These are phyloP conservation scores for Cheilosia pagana DNA, from an alignment of 2,888 invertebrate genomes.

Conservation along the genomic window DNA sequence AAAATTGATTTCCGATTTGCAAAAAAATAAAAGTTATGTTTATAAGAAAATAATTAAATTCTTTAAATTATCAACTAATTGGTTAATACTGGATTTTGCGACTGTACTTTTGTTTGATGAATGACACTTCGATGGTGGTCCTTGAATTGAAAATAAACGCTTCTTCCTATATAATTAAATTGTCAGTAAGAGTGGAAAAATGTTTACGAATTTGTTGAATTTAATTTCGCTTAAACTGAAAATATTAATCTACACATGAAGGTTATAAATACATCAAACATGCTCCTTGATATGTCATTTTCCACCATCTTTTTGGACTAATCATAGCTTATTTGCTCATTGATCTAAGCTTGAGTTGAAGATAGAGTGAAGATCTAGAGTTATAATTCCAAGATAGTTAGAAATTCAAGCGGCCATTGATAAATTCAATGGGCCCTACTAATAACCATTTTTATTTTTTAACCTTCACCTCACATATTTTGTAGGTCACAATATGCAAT, in stretches of 20 bases:
- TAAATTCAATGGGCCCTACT: too few relatives aligned
- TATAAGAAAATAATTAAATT: neutral
- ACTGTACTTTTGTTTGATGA: neutral
- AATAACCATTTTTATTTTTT: too few relatives aligned
- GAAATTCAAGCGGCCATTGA: too few relatives aligned
- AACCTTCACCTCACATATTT: too few relatives aligned
- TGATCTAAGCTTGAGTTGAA: too few relatives aligned
- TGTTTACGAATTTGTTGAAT: neutral
- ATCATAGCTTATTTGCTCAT: too few relatives aligned
- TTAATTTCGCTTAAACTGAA: neutral
- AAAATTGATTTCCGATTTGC: conserved; percentile 15
- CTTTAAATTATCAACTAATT: conserved; percentile 23
- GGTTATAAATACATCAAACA: neutral
- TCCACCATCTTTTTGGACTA: too few relatives aligned
- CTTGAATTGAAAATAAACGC: neutral
- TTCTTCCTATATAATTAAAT: too few relatives aligned
- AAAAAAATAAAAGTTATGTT: neutral
- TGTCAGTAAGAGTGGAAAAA: neutral
- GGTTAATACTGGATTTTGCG: conserved; percentile 4
- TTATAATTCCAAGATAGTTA: too few relatives aligned
- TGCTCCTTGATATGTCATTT: neutral
- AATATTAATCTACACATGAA: neutral
- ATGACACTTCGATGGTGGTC: neutral
- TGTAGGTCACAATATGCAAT: too few relatives aligned
- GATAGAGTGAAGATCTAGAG: too few relatives aligned